Evolutionary conservation across 2,797 vertebrate genomes (phyloP).

Genomic region (Pteronotus mesoamericanus): DNA sequence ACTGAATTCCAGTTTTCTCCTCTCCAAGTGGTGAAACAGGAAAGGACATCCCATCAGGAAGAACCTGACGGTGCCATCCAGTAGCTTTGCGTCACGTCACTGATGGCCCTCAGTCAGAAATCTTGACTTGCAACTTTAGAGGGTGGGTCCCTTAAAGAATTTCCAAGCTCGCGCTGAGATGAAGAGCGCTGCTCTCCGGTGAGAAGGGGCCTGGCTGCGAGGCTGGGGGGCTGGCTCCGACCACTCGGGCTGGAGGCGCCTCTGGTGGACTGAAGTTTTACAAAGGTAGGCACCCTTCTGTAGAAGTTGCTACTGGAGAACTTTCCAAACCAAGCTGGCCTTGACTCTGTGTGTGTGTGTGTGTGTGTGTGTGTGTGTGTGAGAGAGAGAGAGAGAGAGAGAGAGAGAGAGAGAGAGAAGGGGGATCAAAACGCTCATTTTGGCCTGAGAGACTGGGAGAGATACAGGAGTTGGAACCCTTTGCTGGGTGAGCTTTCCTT

Average conservation of each 20-base stretch:
- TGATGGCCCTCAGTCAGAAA: constrained; percentile 79
- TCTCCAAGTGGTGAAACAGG: constrained; percentile 70
- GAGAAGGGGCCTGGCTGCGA: constrained; percentile 29
- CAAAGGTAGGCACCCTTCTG: constrained; percentile 75
- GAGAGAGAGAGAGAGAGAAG: neutral
- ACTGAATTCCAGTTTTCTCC: constrained; percentile 45
- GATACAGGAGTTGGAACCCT: neutral
- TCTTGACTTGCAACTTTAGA: constrained; percentile 85
- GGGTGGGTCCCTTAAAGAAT: constrained; percentile 89
- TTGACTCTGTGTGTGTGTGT: neutral
- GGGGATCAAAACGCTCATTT: neutral
- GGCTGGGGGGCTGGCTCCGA: neutral
- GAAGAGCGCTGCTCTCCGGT: constrained; percentile 74
- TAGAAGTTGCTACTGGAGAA: neutral
- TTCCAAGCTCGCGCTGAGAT: constrained; percentile 76
- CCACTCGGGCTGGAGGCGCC: constrained; percentile 39
- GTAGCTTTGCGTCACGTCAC: constrained; percentile 69
- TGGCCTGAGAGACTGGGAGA: neutral
- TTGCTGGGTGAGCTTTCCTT: neutral
- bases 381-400: neutral
- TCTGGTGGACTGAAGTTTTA: constrained; percentile 48
- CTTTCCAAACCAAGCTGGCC: neutral
- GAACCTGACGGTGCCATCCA: constrained; percentile 62
- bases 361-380: neutral
- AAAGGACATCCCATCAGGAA: constrained; percentile 37